Evolutionary conservation across 2,888 invertebrate species (phyloP), one percentile per base, ranked within the genome.

Genomic region (Oeneis ivallda): DNA sequence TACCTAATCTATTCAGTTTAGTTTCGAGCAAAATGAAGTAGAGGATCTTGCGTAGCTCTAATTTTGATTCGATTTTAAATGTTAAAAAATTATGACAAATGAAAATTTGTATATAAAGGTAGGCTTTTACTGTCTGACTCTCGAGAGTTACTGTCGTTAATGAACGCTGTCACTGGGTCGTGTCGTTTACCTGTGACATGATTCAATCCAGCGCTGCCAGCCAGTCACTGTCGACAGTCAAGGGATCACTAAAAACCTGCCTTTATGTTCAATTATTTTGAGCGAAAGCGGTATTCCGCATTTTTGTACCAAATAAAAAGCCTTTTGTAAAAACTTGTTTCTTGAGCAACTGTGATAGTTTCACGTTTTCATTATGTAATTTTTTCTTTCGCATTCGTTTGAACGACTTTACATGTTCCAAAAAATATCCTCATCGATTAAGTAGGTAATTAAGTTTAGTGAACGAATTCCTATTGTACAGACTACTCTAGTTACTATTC

Each of bases 331-430:
- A 59, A 47, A 47, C 34, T 47, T 59, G 17, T 49, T 37, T 56
- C 41, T 47, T 49, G 45, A 49, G 59, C 60, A 41, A 50, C 83
- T 86, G 86, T 85, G 83, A 86, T 86, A 83, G 72, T 70, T 68
- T 74, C 74, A 76, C 75, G 72, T 74, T 70, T 71, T 69, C 54
- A 63, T 56, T 64, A 50, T 45, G n/a, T 43, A n/a, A n/a, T 43
- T 66, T 64, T 50, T 47, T 47, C 19, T 41, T 52, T 52, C 52
- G 50, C 52, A 61, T 52, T 52, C 61, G 26, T 52, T 52, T 39
- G 17, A 17, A 49, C n/a, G 59, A 50, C 19, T 50, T 61, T 17
- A 26, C 39, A 47, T 49, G 26, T 37, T 59, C 34, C 61, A 50
- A 61, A 61, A 37, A 52, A 52, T 61, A 41, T 52, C 52, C 41